Evolutionary conservation across 1,140 invertebrate species (phyloP), one percentile per base, ranked within the genome.

Genomic region (Drosophila murphyi): DNA sequence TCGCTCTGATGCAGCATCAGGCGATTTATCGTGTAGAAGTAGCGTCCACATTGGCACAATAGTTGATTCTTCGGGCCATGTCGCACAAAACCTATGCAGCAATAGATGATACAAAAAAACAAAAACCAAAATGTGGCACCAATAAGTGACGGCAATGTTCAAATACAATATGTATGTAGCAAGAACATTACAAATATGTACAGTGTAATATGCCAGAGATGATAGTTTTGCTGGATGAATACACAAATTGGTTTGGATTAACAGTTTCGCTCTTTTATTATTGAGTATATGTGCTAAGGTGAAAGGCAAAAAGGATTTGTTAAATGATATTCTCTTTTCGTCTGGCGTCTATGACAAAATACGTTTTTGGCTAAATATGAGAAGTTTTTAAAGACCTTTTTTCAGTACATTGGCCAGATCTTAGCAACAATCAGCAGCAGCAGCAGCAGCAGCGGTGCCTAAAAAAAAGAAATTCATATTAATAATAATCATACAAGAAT

Each of bases 31-130:
- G 86, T 81, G 54, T 90, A 76, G 41, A 90, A 89, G 59, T 86
- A 89, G 4, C 85, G 86, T 68, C 85, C 85, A 50, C 85, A 89
- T 48, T 89, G 81, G 78, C 85, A 89, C 45, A 90, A 50, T 12
- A 89, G 62, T 48, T 89, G 80, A 43, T 88, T 89, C 74, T 78
- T 88, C 7, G 78, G 71, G 3, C 85, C 85, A 6, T 75, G 56
- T 2, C 85, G 73, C 32, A 78, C 56, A 39, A 54, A 88, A 54
- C 80, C 85, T 71, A 51, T 5, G 41, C 28, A 37, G 29, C 20
- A 28, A 47, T 35, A 37, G 39, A 34, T 37, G 52, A 48, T 20
- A 54, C 7, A 71, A 34, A 59, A 62, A 69, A 50, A 63, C 31
- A 79, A 55, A 76, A 6, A 10, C 39, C 10, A 2, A 43, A 43